Percentiles rank a stretch among this genome's conserved stretches.
These are phyloP conservation scores for Etheostoma cragini DNA, from an alignment of 2,113 vertebrate species.

Conservation along the genomic window DNA sequence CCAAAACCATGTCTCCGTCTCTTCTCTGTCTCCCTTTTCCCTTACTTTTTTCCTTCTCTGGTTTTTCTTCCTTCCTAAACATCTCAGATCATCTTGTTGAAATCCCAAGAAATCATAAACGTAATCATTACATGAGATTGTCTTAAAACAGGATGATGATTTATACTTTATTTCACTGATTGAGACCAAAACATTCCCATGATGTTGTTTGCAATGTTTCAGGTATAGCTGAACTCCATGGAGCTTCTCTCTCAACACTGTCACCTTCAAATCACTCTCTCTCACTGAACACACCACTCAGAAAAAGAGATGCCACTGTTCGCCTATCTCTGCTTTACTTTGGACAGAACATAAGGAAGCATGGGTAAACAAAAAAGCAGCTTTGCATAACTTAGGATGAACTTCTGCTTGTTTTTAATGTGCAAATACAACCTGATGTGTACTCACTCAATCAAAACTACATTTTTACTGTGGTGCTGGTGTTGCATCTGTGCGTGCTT, in stretches of 20 bases:
- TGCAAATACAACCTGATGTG: constrained; percentile 5
- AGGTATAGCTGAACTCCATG: constrained; percentile 34
- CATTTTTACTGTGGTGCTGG: constrained; percentile 5
- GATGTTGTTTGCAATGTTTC: constrained; percentile 41
- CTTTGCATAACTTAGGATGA: neutral
- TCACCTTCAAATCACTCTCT: constrained; percentile 62
- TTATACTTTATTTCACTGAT: constrained; percentile 29
- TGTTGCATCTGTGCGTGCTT: constrained; percentile 32
- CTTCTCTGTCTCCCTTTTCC: constrained; percentile 58
- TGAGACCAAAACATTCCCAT: constrained; percentile 7
- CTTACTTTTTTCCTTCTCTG: constrained; percentile 52
- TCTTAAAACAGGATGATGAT: constrained; percentile 11
- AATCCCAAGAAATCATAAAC: constrained; percentile 18
- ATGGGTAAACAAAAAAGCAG: constrained; percentile 1
- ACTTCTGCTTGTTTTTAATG: constrained; percentile 4
- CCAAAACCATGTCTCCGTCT: constrained; percentile 62
- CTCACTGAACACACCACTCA: constrained; percentile 10
- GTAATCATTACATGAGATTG: neutral
- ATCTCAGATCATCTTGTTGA: constrained; percentile 45
- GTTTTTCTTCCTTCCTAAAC: constrained; percentile 51
- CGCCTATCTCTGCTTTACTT: constrained; percentile 24
- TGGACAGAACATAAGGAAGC: constrained; percentile 18
- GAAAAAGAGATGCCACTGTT: neutral
- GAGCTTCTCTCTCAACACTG: constrained; percentile 57
- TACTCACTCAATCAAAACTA: constrained; percentile 17